Percentiles rank a stretch among this genome's conserved stretches.
Evolutionary conservation across 2,797 vertebrate genomes (phyloP).

Genomic region (Linurgus olivaceus): DNA sequence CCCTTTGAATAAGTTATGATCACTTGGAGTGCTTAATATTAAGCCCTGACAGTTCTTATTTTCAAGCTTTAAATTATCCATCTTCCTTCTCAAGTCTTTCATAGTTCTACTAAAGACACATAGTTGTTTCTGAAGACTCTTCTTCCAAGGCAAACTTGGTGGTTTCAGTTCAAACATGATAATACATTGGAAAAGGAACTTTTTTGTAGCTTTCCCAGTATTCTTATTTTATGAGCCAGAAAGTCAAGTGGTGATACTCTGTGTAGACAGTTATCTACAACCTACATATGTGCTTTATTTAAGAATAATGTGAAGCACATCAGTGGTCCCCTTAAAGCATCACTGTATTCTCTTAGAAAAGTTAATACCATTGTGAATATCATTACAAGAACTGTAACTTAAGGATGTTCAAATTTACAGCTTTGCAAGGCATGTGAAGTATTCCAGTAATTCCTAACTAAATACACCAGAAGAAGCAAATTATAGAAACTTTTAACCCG

Average conservation of each 20-base stretch:
- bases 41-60: background rate
- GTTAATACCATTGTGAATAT: background rate
- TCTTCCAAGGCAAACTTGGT: background rate
- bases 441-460: background rate
- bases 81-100: background rate
- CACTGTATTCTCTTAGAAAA: background rate
- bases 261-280: background rate
- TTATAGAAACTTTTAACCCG: background rate
- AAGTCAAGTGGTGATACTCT: background rate
- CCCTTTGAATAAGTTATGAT: background rate
- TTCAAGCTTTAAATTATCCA: background rate
- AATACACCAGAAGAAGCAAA: background rate
- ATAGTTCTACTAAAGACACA: background rate
- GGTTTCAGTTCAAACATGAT: background rate
- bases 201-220: background rate
- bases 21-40: background rate
- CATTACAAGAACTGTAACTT: background rate
- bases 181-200: background rate
- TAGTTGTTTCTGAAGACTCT: background rate
- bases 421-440: background rate
- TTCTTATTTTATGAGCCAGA: background rate
- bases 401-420: background rate
- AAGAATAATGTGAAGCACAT: background rate
- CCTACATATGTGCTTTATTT: background rate
- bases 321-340: background rate